Evolutionary conservation across 2,113 vertebrate genomes (phyloP), one percentile per base, ranked within the genome.

Genomic region (Hippoglossus stenolepis): DNA sequence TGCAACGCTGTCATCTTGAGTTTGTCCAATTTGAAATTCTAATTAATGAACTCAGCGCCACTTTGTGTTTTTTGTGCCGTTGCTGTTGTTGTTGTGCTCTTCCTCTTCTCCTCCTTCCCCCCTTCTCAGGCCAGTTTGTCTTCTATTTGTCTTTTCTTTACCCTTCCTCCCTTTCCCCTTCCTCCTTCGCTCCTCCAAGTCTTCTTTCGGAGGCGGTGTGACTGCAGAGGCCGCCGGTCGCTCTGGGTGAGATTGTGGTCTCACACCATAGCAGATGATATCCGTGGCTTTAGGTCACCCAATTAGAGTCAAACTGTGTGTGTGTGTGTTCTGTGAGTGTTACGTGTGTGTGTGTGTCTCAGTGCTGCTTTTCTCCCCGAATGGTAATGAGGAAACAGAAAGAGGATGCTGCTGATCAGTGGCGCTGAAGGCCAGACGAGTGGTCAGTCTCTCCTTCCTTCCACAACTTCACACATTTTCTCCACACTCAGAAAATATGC

Each of bases 21-120:
- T 95, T 94, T 92, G 92, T 95, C 93, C 90, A 87, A 94, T 94
- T 94, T 94, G 90, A 94, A 94, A 93, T 92, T 95, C 90, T 93
- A 95, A 95, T 95, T 95, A 94, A 93, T 91, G 92, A 92, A 94
- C 93, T 93, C 82, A 38, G 78, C 80, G 86, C 91, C 91, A 92
- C 91, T 90, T 92, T 91, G 86, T 85, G 85, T 91, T 84, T 88
- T 31, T 83, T 91, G 79, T 84, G 20, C 21, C 70, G 64, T 73
- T 20, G 20, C 26, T 20, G 20, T 80, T 65, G 79, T 83, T 76
- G 76, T 69, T 38, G 35, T 74, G 31, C 53, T 75, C 56, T 79
- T 59, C 57, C 24, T 57, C 62, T 47, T 69, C 68, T 73, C 57
- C 62, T 77, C 83, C 69, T 78, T 73, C 79, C 61, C 62, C 24